phyloP scores from a whole-genome alignment of 2,888 invertebrate genomes.

The Drosophila prostipennis region DNA sequence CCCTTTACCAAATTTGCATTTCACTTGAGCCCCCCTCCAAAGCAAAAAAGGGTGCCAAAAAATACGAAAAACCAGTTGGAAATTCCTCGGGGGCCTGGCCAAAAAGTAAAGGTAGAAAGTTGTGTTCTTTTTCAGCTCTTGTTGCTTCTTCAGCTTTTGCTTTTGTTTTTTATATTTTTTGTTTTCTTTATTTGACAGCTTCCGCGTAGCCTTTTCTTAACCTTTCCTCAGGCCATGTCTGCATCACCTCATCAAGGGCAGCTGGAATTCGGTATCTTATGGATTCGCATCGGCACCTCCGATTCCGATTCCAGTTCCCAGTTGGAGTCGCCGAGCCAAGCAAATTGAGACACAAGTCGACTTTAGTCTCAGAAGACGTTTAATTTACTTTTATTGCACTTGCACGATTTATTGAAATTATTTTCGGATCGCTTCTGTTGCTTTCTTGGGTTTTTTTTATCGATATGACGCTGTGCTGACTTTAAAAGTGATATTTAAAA shows the following conservation, averaged over 20 bases:
- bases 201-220: conserved; percentile 53
- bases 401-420: conserved; percentile 73
- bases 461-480: background rate
- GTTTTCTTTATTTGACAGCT: conserved; percentile 39
- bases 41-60: background rate
- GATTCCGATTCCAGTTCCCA: conserved; percentile 9
- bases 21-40: conserved; percentile 58
- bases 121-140: conserved; percentile 30
- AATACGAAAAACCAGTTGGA: conserved; percentile 33
- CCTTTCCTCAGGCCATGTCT: conserved; percentile 65
- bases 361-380: conserved; percentile 41
- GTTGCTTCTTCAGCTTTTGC: background rate
- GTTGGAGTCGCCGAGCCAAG: conserved; percentile 17
- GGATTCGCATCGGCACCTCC: conserved; percentile 18
- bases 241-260: conserved; percentile 64
- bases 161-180: conserved; percentile 1
- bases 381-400: conserved; percentile 72
- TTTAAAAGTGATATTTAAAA: no score
- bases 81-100: conserved; percentile 31
- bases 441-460: background rate
- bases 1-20: conserved; percentile 65
- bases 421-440: conserved; percentile 51
- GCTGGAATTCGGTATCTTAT: conserved; percentile 16
- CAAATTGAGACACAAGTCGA: conserved; percentile 71
- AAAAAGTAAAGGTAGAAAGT: conserved; percentile 53